Percentiles rank a stretch among this genome's conserved stretches.
Evolutionary conservation across 35 echinoderm and acorn worm species (phyloP).

Genomic region (Nesometra sesokonis): DNA sequence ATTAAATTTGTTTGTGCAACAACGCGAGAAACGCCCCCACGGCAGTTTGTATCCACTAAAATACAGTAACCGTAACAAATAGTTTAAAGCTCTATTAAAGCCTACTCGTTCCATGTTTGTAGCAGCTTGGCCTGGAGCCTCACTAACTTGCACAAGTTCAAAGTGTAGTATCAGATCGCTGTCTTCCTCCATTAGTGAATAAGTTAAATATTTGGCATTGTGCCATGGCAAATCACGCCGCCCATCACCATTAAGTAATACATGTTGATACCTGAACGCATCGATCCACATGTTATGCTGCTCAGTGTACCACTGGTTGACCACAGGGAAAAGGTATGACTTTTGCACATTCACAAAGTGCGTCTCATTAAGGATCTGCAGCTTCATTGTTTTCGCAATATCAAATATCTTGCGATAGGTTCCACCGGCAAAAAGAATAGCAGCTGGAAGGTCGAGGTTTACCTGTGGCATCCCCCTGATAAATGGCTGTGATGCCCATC

Average conservation of each 20-base stretch:
- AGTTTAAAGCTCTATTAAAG: not conserved
- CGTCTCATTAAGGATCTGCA: not conserved
- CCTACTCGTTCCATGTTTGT: slow-evolving; percentile 48
- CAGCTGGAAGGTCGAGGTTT: not conserved
- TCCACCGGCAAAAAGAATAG: not conserved
- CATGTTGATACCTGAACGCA: not conserved
- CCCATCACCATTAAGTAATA: slow-evolving; percentile 29
- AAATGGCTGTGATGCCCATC: no score
- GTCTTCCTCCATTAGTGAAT: slow-evolving; percentile 44
- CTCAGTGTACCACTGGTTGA: not conserved
- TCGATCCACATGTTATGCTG: not conserved
- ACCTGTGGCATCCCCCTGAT: no score
- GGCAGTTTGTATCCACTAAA: no score
- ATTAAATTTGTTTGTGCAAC: no score
- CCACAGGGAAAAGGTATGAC: not conserved
- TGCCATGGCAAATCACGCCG: slow-evolving; percentile 45
- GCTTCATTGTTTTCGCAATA: not conserved
- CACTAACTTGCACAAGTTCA: slow-evolving; percentile 32
- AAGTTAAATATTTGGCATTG: slow-evolving; percentile 46
- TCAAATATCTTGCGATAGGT: not conserved
- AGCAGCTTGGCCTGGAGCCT: slow-evolving; percentile 21
- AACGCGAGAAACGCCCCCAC: no score
- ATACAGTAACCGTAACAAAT: no score
- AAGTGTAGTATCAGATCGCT: slow-evolving; percentile 18
- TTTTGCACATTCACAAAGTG: not conserved